phyloP scores from a whole-genome alignment of 2,113 vertebrate species.

The Microtus pennsylvanicus region DNA sequence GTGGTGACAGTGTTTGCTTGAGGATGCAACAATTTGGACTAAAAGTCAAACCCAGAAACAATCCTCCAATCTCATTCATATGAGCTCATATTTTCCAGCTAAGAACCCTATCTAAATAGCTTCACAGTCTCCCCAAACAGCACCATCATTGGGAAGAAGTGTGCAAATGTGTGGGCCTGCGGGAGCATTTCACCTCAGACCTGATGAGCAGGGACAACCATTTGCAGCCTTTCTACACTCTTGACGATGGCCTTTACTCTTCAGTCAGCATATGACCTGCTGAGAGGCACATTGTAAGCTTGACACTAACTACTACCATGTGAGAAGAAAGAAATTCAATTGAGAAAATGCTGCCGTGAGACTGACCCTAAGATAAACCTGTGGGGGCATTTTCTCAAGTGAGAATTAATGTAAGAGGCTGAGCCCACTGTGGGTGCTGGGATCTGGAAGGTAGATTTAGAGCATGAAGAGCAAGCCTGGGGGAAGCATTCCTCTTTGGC shows the following conservation, averaged over 20 bases:
- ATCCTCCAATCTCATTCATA: background rate
- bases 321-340: background rate
- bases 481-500: background rate
- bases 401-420: background rate
- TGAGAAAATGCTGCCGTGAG: background rate
- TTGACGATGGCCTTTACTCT: background rate
- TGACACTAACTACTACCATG: background rate
- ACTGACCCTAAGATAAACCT: background rate
- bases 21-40: background rate
- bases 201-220: background rate
- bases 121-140: background rate
- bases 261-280: background rate
- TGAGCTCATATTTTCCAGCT: background rate
- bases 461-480: background rate
- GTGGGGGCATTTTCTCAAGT: background rate
- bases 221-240: background rate
- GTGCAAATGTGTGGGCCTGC: background rate
- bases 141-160: background rate
- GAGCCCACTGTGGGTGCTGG: background rate
- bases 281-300: background rate
- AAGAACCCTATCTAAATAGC: background rate
- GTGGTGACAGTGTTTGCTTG: background rate
- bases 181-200: background rate
- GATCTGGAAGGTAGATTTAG: background rate
- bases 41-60: too few relatives aligned